A percentile compares a stretch with the other conserved stretches of the same genome.
Evolutionary conservation across 2,888 invertebrate genomes (phyloP).

Genomic region (Agrochola lota): DNA sequence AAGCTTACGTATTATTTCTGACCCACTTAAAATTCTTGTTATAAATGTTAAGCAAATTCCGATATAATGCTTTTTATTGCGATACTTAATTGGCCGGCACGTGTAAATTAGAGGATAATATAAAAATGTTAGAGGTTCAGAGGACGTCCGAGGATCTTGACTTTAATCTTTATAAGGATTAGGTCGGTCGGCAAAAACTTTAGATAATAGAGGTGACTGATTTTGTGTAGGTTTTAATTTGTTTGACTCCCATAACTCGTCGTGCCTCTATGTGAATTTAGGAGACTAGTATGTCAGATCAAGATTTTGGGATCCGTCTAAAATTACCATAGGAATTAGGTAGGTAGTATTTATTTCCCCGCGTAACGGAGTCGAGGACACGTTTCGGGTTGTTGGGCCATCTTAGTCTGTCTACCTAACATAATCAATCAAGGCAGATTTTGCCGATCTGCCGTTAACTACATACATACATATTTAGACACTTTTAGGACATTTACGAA

Average conservation of each 20-base stretch:
- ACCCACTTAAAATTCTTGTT: conserved; percentile 72
- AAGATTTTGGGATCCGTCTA: conserved; percentile 2
- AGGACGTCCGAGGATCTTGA: conserved; percentile 76
- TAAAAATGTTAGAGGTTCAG: conserved; percentile 74
- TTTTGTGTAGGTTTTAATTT: conserved; percentile 67
- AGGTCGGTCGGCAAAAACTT: conserved; percentile 77
- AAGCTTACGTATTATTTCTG: conserved; percentile 62
- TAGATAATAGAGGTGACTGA: conserved; percentile 68
- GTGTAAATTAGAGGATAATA: conserved; percentile 85
- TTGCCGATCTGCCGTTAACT: background rate
- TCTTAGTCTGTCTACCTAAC: background rate
- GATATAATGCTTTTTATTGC: conserved; percentile 77
- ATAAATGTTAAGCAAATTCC: conserved; percentile 75
- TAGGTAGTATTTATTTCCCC: background rate
- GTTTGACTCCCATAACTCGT: conserved; percentile 38
- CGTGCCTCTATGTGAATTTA: conserved; percentile 40
- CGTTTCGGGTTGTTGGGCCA: background rate
- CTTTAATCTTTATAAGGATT: conserved; percentile 77
- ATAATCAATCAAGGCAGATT: background rate
- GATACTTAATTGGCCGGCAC: conserved; percentile 84
- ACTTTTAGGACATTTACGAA: background rate
- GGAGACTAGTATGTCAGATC: conserved; percentile 14
- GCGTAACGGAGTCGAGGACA: background rate
- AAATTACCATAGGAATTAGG: background rate
- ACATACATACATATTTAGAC: background rate